Conservation (phyloP, 1,140 invertebrate species). For the Scaptomyza montana region DNA sequence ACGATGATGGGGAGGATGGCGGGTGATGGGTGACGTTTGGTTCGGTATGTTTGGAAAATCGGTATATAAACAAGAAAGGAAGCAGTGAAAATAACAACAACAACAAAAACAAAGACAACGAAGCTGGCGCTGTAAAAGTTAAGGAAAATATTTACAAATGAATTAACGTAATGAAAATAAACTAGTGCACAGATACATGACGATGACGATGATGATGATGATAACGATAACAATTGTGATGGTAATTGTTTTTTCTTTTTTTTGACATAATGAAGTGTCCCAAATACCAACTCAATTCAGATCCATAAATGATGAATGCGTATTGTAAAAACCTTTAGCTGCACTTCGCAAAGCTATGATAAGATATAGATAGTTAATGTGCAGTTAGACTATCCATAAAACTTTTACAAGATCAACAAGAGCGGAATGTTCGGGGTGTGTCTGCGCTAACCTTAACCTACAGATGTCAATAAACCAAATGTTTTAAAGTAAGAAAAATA, state of each 20-base stretch:
- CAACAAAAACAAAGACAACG: constrained; percentile 10
- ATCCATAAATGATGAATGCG: constrained; percentile 54
- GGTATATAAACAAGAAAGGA: constrained; percentile 63
- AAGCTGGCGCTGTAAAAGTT: constrained; percentile 59
- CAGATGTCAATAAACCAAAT: constrained; percentile 2
- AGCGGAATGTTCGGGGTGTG: background rate
- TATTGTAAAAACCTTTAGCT: constrained; percentile 48
- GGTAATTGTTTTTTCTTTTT: background rate
- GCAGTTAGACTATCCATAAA: constrained; percentile 35
- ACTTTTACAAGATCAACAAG: constrained; percentile 29
- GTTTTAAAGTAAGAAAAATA: background rate
- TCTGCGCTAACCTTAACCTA: constrained; percentile 46
- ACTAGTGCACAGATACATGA: constrained; percentile 63
- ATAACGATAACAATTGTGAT: constrained; percentile 8
- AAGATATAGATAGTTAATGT: constrained; percentile 48
- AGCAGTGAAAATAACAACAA: constrained; percentile 13
- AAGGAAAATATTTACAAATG: constrained; percentile 78
- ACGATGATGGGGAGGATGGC: background rate
- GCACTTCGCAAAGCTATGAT: constrained; percentile 6
- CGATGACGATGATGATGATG: constrained; percentile 38
- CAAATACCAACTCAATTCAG: constrained; percentile 8
- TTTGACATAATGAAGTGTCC: constrained; percentile 16
- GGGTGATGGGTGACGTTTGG: background rate
- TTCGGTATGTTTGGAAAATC: constrained; percentile 52
- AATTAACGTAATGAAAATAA: constrained; percentile 80